Base-by-base conservation (phyloP, 2,888 invertebrate species). In the Empis stercorea region DNA sequence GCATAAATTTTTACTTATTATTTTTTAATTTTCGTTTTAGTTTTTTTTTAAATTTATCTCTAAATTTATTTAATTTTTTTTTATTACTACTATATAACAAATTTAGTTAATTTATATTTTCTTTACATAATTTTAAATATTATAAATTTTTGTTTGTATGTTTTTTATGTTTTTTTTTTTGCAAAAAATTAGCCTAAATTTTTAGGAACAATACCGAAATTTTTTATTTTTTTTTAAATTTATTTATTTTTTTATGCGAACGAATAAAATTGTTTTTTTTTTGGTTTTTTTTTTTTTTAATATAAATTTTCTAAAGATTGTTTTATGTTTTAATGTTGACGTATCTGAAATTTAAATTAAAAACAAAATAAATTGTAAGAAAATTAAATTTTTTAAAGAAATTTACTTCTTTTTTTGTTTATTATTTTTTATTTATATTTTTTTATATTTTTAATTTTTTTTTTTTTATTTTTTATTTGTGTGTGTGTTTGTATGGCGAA, bases 191-290 rank as follows among this genome's bases (percentile, higher is more conserved):
- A 51, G 53, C 55, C 56, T 55, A 56, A 58, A 59, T 61, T 63
- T n/a, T 61, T 65, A 65, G 65, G 65, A 65, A 65, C 65, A 65
- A 65, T 63, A 65, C 65, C 65, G 65, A 65, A 65, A 66, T 53
- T 56, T 51, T 27, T 53, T 62, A 57, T 56, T 55, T 45, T 50
- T 59, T 55, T 64, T 63, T 63, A 61, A 61, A 61, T 61, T 63
- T 63, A 64, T 47, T 61, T 51, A 63, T 63, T 27, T 27, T 27
- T 10, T 40, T 40, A 40, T 40, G 20, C 40, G 40, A 63, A 58
- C 58, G 52, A 49, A 51, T 47, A 55, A 54, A 55, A 50, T 48
- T 49, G n/a, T n/a, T 45, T 54, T 54, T 49, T 37, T 45, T 50
- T 48, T 46, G 42, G 30, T 37, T 43, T 39, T 42, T 42, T 43